phyloP scores from a whole-genome alignment of 2,113 vertebrate species.

The Crotalus tigris region DNA sequence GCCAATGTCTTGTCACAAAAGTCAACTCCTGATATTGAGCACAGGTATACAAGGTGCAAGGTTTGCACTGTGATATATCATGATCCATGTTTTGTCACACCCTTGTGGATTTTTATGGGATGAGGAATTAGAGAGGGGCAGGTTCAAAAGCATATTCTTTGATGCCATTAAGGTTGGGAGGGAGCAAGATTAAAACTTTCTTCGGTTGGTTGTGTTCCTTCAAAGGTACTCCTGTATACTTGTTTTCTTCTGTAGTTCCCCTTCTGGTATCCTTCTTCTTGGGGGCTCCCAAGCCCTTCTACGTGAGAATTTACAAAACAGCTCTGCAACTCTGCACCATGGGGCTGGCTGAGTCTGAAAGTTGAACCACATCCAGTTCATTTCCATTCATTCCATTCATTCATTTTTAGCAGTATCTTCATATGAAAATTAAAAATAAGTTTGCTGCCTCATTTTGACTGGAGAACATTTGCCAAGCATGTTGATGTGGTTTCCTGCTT shows the following conservation, averaged over 20 bases:
- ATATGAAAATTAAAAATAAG: conserved; percentile 39
- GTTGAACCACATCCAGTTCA: not conserved
- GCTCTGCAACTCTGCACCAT: not conserved
- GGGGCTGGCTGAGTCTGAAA: not conserved
- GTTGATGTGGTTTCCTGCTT: conserved; percentile 57
- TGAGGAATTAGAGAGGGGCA: not conserved
- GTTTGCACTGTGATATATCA: not conserved
- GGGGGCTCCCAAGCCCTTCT: not conserved
- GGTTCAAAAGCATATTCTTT: not conserved
- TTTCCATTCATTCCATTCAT: not conserved
- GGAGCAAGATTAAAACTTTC: not conserved
- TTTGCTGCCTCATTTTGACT: conserved; percentile 32
- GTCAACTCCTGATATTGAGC: not conserved
- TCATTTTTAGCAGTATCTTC: conserved; percentile 30
- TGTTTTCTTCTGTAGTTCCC: not conserved
- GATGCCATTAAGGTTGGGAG: not conserved
- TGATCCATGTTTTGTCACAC: not conserved
- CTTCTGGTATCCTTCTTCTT: not conserved
- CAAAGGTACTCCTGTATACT: not conserved
- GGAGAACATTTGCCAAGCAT: conserved; percentile 47
- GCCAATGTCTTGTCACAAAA: not conserved
- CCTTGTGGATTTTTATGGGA: not conserved
- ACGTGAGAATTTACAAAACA: not conserved
- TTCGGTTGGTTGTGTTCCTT: not conserved
- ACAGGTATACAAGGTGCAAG: not conserved